Conservation (phyloP, 1,140 invertebrate genomes). For the Pantala flavescens region DNA sequence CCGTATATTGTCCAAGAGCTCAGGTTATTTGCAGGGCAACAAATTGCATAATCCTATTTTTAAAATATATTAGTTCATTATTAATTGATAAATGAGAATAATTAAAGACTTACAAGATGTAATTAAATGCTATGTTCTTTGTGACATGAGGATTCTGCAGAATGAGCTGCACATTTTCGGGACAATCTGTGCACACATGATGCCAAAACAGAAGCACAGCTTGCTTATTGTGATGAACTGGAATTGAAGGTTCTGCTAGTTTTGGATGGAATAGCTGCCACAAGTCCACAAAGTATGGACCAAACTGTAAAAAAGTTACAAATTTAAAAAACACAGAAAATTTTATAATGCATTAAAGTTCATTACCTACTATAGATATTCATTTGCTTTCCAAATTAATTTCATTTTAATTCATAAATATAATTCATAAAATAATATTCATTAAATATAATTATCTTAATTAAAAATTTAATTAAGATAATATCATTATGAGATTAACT, state of each 20-base stretch:
- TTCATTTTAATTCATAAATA: too few species aligned
- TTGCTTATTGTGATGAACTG: constrained; percentile 91
- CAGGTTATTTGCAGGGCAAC: too few species aligned
- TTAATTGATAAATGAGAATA: too few species aligned
- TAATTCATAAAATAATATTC: too few species aligned
- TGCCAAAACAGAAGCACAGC: constrained; percentile 86
- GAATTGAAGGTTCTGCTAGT: constrained; percentile 86
- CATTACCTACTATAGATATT: constrained; percentile 13
- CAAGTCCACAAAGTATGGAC: constrained; percentile 77
- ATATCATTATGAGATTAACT: too few species aligned
- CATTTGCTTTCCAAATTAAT: neutral
- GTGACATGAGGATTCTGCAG: constrained; percentile 69
- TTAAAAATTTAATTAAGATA: too few species aligned
- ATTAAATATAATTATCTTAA: too few species aligned
- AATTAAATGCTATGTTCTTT: constrained; percentile 94
- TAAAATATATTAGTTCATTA: too few species aligned
- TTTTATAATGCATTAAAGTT: constrained; percentile 15
- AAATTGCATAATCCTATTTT: too few species aligned
- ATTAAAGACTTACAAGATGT: constrained; percentile 70
- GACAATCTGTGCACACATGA: constrained; percentile 80
- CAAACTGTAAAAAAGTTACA: constrained; percentile 47
- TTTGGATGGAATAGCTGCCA: constrained; percentile 92
- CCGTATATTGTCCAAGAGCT: too few species aligned
- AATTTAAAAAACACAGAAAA: constrained; percentile 23
- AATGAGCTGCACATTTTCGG: constrained; percentile 82